Conservation (phyloP, 2,113 vertebrate genomes). For the Aspidoscelis tigris region DNA sequence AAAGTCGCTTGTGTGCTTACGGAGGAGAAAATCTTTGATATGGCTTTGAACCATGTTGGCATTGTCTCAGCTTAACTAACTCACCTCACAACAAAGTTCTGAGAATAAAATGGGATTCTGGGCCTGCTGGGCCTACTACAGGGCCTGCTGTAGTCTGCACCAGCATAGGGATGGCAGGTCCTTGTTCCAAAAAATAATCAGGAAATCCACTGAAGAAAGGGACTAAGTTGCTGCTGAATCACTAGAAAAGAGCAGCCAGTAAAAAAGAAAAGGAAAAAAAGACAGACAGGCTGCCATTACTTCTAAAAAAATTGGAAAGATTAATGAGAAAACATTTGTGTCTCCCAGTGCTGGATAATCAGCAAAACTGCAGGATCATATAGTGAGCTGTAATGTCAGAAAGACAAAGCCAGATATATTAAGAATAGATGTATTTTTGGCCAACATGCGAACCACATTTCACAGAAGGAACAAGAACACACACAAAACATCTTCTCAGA, state of each 20-base stretch:
- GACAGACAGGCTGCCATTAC: background rate
- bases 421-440: background rate
- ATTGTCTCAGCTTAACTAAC: background rate
- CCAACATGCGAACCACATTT: background rate
- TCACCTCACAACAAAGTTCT: background rate
- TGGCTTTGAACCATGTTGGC: background rate
- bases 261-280: background rate
- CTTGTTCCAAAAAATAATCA: too few relatives aligned
- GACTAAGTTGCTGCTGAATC: too few relatives aligned
- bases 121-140: too few relatives aligned
- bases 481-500: too few relatives aligned
- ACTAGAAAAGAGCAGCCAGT: background rate
- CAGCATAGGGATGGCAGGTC: too few relatives aligned
- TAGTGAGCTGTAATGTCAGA: background rate
- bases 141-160: too few relatives aligned
- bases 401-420: background rate
- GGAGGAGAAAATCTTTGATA: too few relatives aligned
- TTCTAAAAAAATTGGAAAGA: background rate
- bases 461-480: too few relatives aligned
- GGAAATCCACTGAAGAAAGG: too few relatives aligned
- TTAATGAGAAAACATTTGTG: background rate
- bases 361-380: background rate
- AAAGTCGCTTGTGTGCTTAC: background rate
- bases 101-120: background rate
- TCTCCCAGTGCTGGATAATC: background rate